Base-by-base conservation (phyloP, 2,888 invertebrate genomes). In the Cephus sareptanus region DNA sequence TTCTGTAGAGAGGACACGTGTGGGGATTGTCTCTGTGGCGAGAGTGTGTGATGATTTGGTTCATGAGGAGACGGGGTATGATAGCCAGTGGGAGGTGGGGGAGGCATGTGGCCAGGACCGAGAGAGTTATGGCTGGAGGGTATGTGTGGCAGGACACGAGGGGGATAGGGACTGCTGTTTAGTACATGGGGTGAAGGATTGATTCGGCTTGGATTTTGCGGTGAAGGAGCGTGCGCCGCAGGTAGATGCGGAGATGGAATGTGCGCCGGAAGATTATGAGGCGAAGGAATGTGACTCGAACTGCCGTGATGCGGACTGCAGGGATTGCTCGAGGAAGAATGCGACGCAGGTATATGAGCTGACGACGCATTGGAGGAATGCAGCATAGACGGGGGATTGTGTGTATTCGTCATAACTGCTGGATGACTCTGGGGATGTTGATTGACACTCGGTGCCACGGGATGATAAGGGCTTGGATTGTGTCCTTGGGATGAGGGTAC, bases 221-320 rank as follows among this genome's bases (percentile, higher is more conserved):
- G 79, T 79, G 81, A 84, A 74, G 83, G 80, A 12, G 79, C 80
- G 15, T 83, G 75, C n/a, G 79, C 79, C 34, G 76, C 80, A 34
- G 87, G 82, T 78, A 86, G 81, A 84, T 89, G 89, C 68, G 88
- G 85, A 76, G 89, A 85, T 77, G 90, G 89, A 87, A 90, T 87
- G 86, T 89, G 89, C 79, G 87, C 84, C 81, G 89, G 86, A 85
- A 87, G 87, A 83, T 86, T 85, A 77, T 86, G 86, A 76, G 89
- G 82, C 78, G 90, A 83, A 83, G 90, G 90, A 90, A 90, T 90
- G 89, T 90, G 89, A 86, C 84, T 88, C 82, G 83, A 81, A 79
- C 81, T 84, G 73, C 80, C 81, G 81, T 88, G 88, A 79, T 87
- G 89, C 35, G 87, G 80, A 80, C 85, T 87, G 82, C 86, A 86